Evolutionary conservation across 2,888 invertebrate genomes (phyloP).

Genomic region (Helleia helle): DNA sequence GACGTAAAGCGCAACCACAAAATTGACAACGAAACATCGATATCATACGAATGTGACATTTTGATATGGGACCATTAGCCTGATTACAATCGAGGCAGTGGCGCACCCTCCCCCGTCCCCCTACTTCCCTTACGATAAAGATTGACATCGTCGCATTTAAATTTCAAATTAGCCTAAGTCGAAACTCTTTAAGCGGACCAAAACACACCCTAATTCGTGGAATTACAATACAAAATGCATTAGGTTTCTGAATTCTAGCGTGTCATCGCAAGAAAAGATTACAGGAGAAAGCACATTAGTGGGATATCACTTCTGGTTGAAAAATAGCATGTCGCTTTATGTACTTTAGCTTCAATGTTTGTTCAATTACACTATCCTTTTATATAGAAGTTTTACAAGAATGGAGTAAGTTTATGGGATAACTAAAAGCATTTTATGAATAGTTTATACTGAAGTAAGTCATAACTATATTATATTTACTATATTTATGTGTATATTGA

Average conservation of each 20-base stretch:
- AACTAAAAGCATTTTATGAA: too few relatives aligned
- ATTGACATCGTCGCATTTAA: slow-evolving; percentile 65
- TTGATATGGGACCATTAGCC: slow-evolving; percentile 70
- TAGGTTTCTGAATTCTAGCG: slow-evolving; percentile 41
- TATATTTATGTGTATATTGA: too few relatives aligned
- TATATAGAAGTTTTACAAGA: too few relatives aligned
- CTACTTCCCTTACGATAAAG: slow-evolving; percentile 70
- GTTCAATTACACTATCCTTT: slow-evolving; percentile 51
- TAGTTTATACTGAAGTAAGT: too few relatives aligned
- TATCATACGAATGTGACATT: slow-evolving; percentile 60
- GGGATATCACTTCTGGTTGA: slow-evolving; percentile 62
- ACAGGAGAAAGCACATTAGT: slow-evolving; percentile 68
- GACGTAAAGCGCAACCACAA: slow-evolving; percentile 21
- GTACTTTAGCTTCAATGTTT: slow-evolving; percentile 45
- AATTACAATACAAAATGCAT: slow-evolving; percentile 36
- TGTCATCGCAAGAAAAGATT: slow-evolving; percentile 71
- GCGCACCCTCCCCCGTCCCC: slow-evolving; percentile 57
- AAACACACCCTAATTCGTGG: slow-evolving; percentile 34
- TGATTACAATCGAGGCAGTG: slow-evolving; percentile 71
- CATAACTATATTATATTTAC: too few relatives aligned
- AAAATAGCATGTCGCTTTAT: slow-evolving; percentile 59
- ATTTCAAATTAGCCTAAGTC: slow-evolving; percentile 62
- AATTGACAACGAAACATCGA: slow-evolving; percentile 55
- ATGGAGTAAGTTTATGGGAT: too few relatives aligned
- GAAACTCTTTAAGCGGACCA: slow-evolving; percentile 29